These are phyloP conservation scores for Ornithorhynchus anatinus DNA, from an alignment of 2,113 vertebrate species.

Conservation along the genomic window DNA sequence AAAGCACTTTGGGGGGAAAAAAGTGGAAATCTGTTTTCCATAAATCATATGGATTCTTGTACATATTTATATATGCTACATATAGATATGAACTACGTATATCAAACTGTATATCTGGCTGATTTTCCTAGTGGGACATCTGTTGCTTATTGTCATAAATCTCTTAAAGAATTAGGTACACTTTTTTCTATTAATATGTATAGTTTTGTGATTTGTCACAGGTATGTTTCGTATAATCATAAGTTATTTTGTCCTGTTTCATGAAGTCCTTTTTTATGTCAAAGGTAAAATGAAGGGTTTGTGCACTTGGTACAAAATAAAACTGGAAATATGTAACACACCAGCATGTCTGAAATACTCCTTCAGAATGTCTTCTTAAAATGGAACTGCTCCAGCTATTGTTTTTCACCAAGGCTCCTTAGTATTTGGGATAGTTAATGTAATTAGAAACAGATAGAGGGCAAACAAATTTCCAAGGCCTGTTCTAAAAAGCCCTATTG, in stretches of 20 bases:
- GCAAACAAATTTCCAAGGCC: conserved; percentile 23
- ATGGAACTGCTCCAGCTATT: conserved; percentile 29
- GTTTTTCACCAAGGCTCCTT: conserved; percentile 42
- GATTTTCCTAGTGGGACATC: conserved; percentile 61
- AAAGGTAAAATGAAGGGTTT: conserved; percentile 70
- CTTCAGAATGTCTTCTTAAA: conserved; percentile 19
- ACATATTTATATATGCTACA: conserved; percentile 65
- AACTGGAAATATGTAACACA: conserved; percentile 66
- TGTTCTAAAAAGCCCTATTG: conserved; percentile 47
- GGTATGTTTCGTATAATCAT: conserved; percentile 76
- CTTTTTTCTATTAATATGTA: conserved; percentile 71
- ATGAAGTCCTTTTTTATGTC: conserved; percentile 70
- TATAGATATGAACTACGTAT: conserved; percentile 65
- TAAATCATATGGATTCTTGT: conserved; percentile 65
- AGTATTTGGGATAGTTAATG: conserved; percentile 47
- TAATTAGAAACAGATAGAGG: conserved; percentile 62
- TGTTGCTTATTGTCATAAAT: conserved; percentile 64
- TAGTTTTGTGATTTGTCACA: conserved; percentile 75
- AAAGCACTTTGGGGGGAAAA: conserved; percentile 70
- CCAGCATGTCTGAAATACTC: conserved; percentile 15
- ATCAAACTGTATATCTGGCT: conserved; percentile 63
- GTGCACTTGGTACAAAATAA: conserved; percentile 67
- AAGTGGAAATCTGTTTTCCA: conserved; percentile 67
- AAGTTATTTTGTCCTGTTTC: conserved; percentile 76
- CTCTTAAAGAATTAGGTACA: conserved; percentile 63